These are phyloP conservation scores for Aphaenogaster ashmeadi DNA, from an alignment of 1,140 invertebrate genomes.

Conservation along the genomic window DNA sequence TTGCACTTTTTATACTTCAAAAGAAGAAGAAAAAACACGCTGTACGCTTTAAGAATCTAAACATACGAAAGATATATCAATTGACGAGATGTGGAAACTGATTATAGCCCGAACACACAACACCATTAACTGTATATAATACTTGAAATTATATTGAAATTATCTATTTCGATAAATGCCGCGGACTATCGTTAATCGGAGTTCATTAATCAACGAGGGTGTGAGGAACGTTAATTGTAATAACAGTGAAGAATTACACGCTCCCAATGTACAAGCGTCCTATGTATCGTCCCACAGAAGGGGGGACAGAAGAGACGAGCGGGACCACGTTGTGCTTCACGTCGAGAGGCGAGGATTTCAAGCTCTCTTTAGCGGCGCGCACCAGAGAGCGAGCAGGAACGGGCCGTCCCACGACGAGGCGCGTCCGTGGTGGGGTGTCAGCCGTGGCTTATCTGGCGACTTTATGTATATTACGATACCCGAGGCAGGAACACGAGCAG, in stretches of 20 bases:
- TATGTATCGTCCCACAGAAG: neutral
- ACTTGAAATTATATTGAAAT: neutral
- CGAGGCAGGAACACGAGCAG: constrained; percentile 81
- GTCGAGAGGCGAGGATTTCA: constrained; percentile 63
- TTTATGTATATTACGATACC: constrained; percentile 84
- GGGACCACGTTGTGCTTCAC: constrained; percentile 23
- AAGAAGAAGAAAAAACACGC: neutral
- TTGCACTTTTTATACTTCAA: neutral
- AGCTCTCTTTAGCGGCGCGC: constrained; percentile 49
- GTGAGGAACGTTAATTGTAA: neutral
- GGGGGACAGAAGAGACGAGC: neutral
- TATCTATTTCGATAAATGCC: neutral
- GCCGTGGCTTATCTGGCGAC: constrained; percentile 82
- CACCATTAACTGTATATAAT: neutral
- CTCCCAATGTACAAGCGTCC: constrained; percentile 23
- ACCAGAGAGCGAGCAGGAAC: constrained; percentile 57
- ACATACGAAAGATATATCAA: constrained; percentile 10
- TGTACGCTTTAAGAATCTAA: neutral
- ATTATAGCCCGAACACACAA: neutral
- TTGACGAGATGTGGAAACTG: neutral
- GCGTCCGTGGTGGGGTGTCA: constrained; percentile 74
- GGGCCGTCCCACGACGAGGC: constrained; percentile 70
- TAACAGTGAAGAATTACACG: constrained; percentile 10
- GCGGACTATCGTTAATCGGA: neutral
- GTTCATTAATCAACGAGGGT: neutral